Conservation (phyloP, 2,888 invertebrate species). For the Hypolimnas misippus region DNA sequence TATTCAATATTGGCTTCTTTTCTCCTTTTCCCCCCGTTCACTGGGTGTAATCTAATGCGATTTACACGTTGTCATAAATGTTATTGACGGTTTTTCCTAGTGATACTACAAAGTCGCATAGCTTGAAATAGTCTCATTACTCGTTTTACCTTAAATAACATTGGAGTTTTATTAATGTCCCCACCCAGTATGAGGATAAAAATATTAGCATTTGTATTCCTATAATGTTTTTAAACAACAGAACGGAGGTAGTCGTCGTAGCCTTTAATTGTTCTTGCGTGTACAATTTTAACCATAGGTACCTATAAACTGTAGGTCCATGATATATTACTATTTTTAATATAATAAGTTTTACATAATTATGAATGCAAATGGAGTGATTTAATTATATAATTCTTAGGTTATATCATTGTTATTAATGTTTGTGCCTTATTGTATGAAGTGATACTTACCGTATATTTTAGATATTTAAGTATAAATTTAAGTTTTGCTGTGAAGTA, state of each 20-base stretch:
- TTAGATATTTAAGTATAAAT: conserved; percentile 29
- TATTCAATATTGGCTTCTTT: no score
- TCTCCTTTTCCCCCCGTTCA: no score
- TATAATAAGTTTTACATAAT: conserved; percentile 50
- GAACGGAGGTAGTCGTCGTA: no score
- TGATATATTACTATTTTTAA: conserved; percentile 60
- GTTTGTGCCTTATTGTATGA: conserved; percentile 70
- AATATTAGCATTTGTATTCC: no score
- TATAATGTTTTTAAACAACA: conserved; percentile 10
- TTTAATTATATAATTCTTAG: conserved; percentile 49
- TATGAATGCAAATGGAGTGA: conserved; percentile 57
- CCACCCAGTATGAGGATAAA: no score
- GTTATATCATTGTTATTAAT: conserved; percentile 50
- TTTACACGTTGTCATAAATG: no score
- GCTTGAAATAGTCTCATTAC: no score
- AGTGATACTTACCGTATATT: conserved; percentile 55
- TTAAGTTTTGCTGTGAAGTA: conserved; percentile 7
- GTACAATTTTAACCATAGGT: conserved; percentile 50
- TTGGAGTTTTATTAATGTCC: no score
- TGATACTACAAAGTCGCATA: no score
- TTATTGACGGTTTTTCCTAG: no score
- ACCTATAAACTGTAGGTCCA: conserved; percentile 56
- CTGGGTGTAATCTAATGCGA: no score
- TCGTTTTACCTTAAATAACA: no score
- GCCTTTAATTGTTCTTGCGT: conserved; percentile 43